These are phyloP conservation scores for Sylvicola cinctus DNA, from an alignment of 2,888 invertebrate genomes.

Conservation along the genomic window DNA sequence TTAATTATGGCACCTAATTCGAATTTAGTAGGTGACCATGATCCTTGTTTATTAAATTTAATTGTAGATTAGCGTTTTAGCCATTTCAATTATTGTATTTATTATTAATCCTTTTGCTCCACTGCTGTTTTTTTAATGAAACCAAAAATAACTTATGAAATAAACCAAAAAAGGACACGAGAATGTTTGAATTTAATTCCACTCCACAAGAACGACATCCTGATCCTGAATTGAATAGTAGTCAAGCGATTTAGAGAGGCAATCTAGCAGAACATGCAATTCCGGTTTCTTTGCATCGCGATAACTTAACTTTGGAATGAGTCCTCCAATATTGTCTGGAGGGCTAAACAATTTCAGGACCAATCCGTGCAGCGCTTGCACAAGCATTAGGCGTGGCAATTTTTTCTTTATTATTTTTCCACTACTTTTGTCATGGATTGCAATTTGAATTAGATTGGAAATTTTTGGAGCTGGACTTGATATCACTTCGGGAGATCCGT, in stretches of 20 bases:
- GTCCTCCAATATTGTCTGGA: slow-evolving; percentile 4
- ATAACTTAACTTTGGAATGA: slow-evolving; percentile 22
- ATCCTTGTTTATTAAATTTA: too few relatives aligned
- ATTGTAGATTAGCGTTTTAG: too few relatives aligned
- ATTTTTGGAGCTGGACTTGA: slow-evolving; percentile 39
- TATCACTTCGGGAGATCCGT: slow-evolving; percentile 65
- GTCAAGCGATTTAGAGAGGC: slow-evolving; percentile 59
- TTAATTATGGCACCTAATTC: too few relatives aligned
- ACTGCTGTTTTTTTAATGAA: too few relatives aligned
- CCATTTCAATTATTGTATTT: too few relatives aligned
- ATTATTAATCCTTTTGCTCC: too few relatives aligned
- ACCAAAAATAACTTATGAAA: too few relatives aligned
- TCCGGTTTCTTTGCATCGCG: slow-evolving; percentile 35
- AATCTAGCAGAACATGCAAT: slow-evolving; percentile 55
- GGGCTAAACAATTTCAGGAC: slow-evolving; percentile 48
- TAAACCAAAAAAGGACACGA: neutral
- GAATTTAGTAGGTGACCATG: too few relatives aligned
- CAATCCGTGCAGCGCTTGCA: slow-evolving; percentile 65
- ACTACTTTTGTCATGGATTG: slow-evolving; percentile 28
- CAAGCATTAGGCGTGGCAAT: slow-evolving; percentile 54
- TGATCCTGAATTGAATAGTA: slow-evolving; percentile 71
- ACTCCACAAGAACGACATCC: slow-evolving; percentile 54
- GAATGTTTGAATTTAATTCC: slow-evolving; percentile 14
- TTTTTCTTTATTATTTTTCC: slow-evolving; percentile 38
- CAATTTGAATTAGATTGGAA: slow-evolving; percentile 43